A percentile compares a stretch with the other conserved stretches of the same genome.
Conservation (phyloP, 1,140 invertebrate species). For the Vanessa atalanta region DNA sequence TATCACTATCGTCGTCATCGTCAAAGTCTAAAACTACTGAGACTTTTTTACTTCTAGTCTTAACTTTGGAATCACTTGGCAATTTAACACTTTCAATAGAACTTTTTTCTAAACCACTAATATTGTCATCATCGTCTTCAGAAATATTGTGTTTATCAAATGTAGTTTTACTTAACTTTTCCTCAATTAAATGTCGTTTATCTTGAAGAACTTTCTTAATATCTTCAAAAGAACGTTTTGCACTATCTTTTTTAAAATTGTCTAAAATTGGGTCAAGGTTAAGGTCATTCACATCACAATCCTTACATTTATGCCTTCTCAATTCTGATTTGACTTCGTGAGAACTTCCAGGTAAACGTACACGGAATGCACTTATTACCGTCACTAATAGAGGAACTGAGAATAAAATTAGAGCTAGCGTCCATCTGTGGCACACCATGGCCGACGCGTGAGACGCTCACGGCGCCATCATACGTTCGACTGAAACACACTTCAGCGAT, state of each 20-base stretch:
- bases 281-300: constrained; percentile 69
- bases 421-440: constrained; percentile 73
- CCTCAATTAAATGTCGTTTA: constrained; percentile 34
- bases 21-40: constrained; percentile 35
- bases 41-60: constrained; percentile 32
- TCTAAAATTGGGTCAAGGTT: constrained; percentile 55
- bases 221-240: constrained; percentile 53
- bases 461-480: constrained; percentile 70
- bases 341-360: constrained; percentile 64
- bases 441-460: constrained; percentile 65
- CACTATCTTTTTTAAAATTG: constrained; percentile 69
- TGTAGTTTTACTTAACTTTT: constrained; percentile 35
- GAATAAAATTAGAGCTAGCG: constrained; percentile 73
- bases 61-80: constrained; percentile 13
- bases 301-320: constrained; percentile 67
- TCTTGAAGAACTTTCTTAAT: constrained; percentile 55
- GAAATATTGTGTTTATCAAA: constrained; percentile 12
- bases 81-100: constrained; percentile 15
- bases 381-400: constrained; percentile 69
- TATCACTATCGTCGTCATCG: constrained; percentile 37
- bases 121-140: constrained; percentile 24
- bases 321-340: constrained; percentile 52
- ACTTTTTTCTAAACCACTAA: constrained; percentile 24
- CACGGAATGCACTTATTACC: constrained; percentile 77
- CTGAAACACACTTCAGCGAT: constrained; percentile 59